Percentiles rank a stretch among this genome's conserved stretches.
Evolutionary conservation across 2,113 vertebrate species (phyloP).

Genomic region (Pelusios castaneus): DNA sequence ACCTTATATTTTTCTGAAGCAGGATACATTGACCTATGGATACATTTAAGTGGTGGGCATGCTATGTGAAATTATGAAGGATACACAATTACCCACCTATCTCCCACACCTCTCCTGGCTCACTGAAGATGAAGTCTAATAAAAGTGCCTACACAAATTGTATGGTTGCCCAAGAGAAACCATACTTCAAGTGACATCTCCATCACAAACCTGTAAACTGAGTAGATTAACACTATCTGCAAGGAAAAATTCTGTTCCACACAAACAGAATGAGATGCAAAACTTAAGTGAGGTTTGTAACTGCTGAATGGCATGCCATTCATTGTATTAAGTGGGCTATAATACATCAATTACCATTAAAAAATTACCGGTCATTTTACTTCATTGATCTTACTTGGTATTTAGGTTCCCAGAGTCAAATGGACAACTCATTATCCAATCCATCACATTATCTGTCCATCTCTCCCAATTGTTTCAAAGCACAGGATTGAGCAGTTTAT

Average conservation of each 20-base stretch:
- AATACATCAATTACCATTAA: not conserved
- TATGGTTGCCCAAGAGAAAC: not conserved
- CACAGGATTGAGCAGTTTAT: slow-evolving; percentile 11
- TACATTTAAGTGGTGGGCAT: not conserved
- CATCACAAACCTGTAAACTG: not conserved
- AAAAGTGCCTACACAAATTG: not conserved
- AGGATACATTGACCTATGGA: not conserved
- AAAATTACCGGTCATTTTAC: slow-evolving; percentile 50
- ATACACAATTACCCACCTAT: not conserved
- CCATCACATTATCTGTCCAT: slow-evolving; percentile 34
- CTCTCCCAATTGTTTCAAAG: slow-evolving; percentile 42
- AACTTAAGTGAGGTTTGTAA: slow-evolving; percentile 51
- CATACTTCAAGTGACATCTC: not conserved
- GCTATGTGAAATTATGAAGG: not conserved
- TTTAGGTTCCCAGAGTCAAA: slow-evolving; percentile 31
- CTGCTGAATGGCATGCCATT: not conserved
- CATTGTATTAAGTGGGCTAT: not conserved
- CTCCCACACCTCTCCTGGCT: not conserved
- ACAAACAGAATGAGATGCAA: not conserved
- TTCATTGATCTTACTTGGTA: slow-evolving; percentile 40
- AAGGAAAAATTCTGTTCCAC: slow-evolving; percentile 7
- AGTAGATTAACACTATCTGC: not conserved
- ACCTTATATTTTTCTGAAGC: not conserved
- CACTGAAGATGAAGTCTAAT: not conserved
- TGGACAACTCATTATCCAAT: slow-evolving; percentile 56